A percentile compares a stretch with the other conserved stretches of the same genome.
Conservation (phyloP, 1,140 invertebrate species). For the Drosophila ercepeae region DNA sequence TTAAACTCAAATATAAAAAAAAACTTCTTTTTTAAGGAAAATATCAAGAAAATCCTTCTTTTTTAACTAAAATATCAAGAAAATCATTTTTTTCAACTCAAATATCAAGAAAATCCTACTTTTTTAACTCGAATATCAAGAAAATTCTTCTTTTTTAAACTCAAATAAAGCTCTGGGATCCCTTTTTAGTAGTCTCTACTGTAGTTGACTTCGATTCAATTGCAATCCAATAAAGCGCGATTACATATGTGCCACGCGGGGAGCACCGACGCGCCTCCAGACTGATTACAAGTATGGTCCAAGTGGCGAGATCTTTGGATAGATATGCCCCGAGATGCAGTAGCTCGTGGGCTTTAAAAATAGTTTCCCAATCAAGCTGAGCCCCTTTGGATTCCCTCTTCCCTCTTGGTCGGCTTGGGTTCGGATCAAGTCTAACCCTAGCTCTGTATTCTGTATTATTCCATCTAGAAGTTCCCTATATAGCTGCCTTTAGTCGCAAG, state of each 20-base stretch:
- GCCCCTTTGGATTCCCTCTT: too few species aligned
- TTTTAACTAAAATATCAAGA: too few species aligned
- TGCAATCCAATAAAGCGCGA: conserved; percentile 4
- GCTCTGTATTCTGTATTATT: conserved; percentile 12
- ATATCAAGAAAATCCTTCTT: too few species aligned
- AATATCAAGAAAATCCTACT: too few species aligned
- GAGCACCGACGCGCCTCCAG: conserved; percentile 20
- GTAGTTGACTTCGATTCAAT: conserved; percentile 19
- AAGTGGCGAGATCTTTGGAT: conserved; percentile 7
- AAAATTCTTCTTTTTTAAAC: neutral
- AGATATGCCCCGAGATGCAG: conserved; percentile 17
- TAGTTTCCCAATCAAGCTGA: conserved; percentile 39
- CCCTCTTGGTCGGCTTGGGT: conserved; percentile 6
- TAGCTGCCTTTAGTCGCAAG: conserved; percentile 9
- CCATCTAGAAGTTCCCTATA: conserved; percentile 23
- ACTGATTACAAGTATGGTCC: conserved; percentile 10
- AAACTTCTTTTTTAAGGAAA: too few species aligned
- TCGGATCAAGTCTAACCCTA: neutral
- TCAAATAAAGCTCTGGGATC: too few species aligned
- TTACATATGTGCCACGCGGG: conserved; percentile 14
- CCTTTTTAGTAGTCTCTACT: conserved; percentile 2
- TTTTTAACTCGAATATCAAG: too few species aligned
- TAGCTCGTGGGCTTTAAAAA: conserved; percentile 47
- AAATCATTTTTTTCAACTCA: too few species aligned
- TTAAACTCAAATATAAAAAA: too few species aligned